Evolutionary conservation across 1,140 invertebrate genomes (phyloP), one percentile per base, ranked within the genome.

Genomic region (Heliconius nattereri): DNA sequence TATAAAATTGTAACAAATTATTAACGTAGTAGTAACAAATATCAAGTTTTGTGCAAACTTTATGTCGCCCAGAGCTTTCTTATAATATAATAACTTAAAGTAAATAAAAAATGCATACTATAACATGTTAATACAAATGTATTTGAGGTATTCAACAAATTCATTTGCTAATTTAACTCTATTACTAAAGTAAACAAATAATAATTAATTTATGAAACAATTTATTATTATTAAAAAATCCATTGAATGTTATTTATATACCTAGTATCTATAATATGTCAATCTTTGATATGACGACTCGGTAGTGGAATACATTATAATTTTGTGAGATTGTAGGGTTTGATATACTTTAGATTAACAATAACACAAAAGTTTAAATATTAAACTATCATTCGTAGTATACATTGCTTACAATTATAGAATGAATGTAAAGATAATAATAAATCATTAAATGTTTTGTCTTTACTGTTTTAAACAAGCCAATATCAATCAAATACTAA

Each of bases 81-180:
- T 23, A 57, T 57, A 57, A 57, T 57, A 57, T 19, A 75, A 45
- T 71, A 57, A 72, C 20, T 75, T 75, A 66, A 70, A 45, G n/a
- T 66, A 35, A 76, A 45, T 37, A 81, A 82, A 80, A 87, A 87
- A 87, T 86, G 85, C 85, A 85, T 73, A 54, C 78, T 40, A 32
- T 80, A 87, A 84, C 83, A n/a, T 83, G 78, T 82, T 84, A 82
- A 76, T 57, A 54, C 79, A 78, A 29, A 73, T 76, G 78, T 80
- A 85, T 85, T 81, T 85, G 83, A 84, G 85, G 81, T 85, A 85
- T 73, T 80, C 57, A 77, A 66, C 60, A 66, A 66, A 66, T 66
- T 66, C 60, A 66, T 66, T 66, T 66, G 60, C 23, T 29, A 23
- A 20, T 60, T 60, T 23, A 66, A 16, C 26, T 66, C 9, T n/a